A percentile compares a stretch with the other conserved stretches of the same genome.
phyloP scores from a whole-genome alignment of 1,140 invertebrate species.

The Pristionchus pacificus region DNA sequence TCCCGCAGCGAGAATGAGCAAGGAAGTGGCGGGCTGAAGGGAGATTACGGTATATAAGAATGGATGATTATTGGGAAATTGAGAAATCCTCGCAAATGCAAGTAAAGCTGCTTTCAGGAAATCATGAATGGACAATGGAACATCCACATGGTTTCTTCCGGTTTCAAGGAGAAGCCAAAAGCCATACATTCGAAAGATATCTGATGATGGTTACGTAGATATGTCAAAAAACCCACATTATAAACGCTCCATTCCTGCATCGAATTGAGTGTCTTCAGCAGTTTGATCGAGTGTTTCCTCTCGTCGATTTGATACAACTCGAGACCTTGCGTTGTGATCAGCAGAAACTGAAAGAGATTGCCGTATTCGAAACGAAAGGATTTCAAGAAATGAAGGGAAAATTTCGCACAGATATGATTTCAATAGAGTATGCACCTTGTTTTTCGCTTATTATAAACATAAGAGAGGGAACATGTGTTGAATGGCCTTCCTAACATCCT shows the following conservation, averaged over 20 bases:
- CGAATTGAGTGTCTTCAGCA: neutral
- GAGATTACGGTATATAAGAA: neutral
- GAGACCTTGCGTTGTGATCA: neutral
- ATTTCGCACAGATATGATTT: too few species aligned
- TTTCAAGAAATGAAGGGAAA: too few species aligned
- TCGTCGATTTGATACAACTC: neutral
- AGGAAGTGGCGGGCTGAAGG: neutral
- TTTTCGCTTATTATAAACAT: too few species aligned
- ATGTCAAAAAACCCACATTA: neutral
- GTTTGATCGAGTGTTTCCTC: neutral
- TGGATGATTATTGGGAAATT: neutral
- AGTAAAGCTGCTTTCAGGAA: too few species aligned
- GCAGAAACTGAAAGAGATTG: neutral
- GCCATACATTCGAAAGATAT: neutral
- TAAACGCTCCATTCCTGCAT: neutral
- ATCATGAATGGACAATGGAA: too few species aligned
- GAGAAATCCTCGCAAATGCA: too few species aligned
- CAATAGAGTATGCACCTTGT: too few species aligned
- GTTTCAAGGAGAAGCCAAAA: too few species aligned
- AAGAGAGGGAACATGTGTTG: too few species aligned
- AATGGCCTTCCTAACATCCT: too few species aligned
- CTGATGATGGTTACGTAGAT: neutral
- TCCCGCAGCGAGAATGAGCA: neutral
- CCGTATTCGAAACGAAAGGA: too few species aligned
- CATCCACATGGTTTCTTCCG: too few species aligned